Conservation (phyloP, 2,797 vertebrate species). For the Amblyopsis hoosieri region DNA sequence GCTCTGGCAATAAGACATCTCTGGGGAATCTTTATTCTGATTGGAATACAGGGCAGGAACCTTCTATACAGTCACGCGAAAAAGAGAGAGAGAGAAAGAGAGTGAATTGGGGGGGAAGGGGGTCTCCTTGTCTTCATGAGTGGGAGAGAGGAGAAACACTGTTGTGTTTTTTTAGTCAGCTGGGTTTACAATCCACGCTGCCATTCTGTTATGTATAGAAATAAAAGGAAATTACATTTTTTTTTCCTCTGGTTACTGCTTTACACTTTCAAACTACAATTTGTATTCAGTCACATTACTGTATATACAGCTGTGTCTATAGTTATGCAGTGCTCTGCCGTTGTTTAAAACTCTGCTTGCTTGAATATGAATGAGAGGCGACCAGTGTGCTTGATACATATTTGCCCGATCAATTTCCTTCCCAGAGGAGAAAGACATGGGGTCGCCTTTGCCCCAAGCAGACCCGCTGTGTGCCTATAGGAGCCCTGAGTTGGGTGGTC, state of each 20-base stretch:
- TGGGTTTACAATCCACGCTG: slow-evolving; percentile 30
- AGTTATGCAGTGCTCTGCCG: slow-evolving; percentile 33
- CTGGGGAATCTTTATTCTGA: slow-evolving; percentile 73
- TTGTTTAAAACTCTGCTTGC: slow-evolving; percentile 50
- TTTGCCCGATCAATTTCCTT: slow-evolving; percentile 72
- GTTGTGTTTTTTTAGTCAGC: slow-evolving; percentile 56
- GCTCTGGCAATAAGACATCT: slow-evolving; percentile 66
- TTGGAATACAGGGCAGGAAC: slow-evolving; percentile 67
- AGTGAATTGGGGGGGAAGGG: neutral
- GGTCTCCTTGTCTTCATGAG: slow-evolving; percentile 25
- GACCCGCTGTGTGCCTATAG: slow-evolving; percentile 72
- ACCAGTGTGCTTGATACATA: slow-evolving; percentile 69
- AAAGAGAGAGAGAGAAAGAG: slow-evolving; percentile 50
- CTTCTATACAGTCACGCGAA: slow-evolving; percentile 70
- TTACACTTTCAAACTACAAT: slow-evolving; percentile 47
- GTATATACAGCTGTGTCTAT: slow-evolving; percentile 44
- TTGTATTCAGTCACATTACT: slow-evolving; percentile 28
- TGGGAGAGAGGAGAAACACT: slow-evolving; percentile 48
- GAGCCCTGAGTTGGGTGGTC: slow-evolving; percentile 82
- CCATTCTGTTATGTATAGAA: slow-evolving; percentile 33
- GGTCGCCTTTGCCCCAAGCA: slow-evolving; percentile 64
- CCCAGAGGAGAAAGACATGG: slow-evolving; percentile 72
- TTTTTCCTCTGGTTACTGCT: slow-evolving; percentile 37
- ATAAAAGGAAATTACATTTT: slow-evolving; percentile 20
- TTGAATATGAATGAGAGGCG: slow-evolving; percentile 67